Conservation (phyloP, 2,888 invertebrate species). For the Harmothoe impar region DNA sequence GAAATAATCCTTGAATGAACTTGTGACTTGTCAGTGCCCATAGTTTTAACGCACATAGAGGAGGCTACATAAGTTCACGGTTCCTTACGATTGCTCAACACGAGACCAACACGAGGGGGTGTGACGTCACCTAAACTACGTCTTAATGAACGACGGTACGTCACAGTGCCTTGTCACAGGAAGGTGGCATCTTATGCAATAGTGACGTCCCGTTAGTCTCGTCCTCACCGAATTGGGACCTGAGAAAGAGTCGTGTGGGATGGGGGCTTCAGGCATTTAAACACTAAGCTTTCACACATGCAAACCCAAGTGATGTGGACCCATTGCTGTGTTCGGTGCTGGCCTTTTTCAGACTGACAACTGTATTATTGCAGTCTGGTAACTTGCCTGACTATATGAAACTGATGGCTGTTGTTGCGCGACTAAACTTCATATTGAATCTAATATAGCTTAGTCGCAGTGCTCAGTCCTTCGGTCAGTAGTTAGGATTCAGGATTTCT, state of each 20-base stretch:
- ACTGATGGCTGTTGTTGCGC: neutral
- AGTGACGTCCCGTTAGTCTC: neutral
- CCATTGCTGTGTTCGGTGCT: slow-evolving; percentile 6
- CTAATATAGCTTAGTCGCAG: neutral
- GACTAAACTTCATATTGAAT: neutral
- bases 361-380: slow-evolving; percentile 29
- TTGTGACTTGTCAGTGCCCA: neutral
- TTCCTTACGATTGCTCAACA: slow-evolving; percentile 22
- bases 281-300: slow-evolving; percentile 1
- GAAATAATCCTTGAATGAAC: neutral
- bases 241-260: neutral
- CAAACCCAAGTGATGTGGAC: slow-evolving; percentile 40
- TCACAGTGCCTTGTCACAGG: neutral
- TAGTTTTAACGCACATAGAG: neutral
- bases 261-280: neutral
- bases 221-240: neutral
- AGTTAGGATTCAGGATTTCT: neutral
- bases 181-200: slow-evolving; percentile 10
- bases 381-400: neutral
- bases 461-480: neutral
- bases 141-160: neutral
- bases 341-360: neutral
- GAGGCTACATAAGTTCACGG: neutral
- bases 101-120: neutral
- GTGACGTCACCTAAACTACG: neutral